A percentile compares a stretch with the other conserved stretches of the same genome.
These are phyloP conservation scores for Bombus terrestris DNA, from an alignment of 1,140 invertebrate species.

Conservation along the genomic window DNA sequence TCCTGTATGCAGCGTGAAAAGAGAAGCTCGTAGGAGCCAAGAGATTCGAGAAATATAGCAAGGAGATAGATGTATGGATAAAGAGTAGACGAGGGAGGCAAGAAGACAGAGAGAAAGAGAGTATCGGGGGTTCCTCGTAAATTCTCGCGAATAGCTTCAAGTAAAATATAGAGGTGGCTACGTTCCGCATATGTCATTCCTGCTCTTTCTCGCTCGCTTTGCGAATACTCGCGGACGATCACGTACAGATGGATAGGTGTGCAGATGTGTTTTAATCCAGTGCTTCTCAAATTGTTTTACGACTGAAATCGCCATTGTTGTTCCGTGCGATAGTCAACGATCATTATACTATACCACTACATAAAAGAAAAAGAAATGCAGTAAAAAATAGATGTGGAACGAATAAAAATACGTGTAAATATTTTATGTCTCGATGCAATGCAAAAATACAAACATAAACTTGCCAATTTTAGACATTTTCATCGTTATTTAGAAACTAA, in stretches of 20 bases:
- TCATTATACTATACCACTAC: too few relatives aligned
- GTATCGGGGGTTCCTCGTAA: slow-evolving; percentile 68
- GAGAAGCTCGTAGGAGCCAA: neutral
- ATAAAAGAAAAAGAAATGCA: neutral
- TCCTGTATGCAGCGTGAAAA: neutral
- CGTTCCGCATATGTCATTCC: slow-evolving; percentile 77
- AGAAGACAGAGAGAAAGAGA: slow-evolving; percentile 56
- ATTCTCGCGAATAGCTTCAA: slow-evolving; percentile 72
- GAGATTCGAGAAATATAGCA: slow-evolving; percentile 35
- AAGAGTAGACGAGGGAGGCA: slow-evolving; percentile 24
- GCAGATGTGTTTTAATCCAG: slow-evolving; percentile 33
- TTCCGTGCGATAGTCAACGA: neutral
- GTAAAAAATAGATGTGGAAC: neutral
- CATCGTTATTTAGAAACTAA: too few relatives aligned
- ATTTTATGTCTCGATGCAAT: neutral
- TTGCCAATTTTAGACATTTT: too few relatives aligned
- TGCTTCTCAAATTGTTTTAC: slow-evolving; percentile 28
- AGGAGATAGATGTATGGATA: slow-evolving; percentile 31
- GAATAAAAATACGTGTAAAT: neutral
- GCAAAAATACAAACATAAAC: neutral
- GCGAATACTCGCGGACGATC: slow-evolving; percentile 55
- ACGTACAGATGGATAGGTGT: slow-evolving; percentile 50
- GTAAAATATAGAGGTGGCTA: slow-evolving; percentile 76
- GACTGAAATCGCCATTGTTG: neutral
- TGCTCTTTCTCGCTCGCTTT: slow-evolving; percentile 63